phyloP scores from a whole-genome alignment of 2,113 vertebrate species.

The Alexandromys fortis region DNA sequence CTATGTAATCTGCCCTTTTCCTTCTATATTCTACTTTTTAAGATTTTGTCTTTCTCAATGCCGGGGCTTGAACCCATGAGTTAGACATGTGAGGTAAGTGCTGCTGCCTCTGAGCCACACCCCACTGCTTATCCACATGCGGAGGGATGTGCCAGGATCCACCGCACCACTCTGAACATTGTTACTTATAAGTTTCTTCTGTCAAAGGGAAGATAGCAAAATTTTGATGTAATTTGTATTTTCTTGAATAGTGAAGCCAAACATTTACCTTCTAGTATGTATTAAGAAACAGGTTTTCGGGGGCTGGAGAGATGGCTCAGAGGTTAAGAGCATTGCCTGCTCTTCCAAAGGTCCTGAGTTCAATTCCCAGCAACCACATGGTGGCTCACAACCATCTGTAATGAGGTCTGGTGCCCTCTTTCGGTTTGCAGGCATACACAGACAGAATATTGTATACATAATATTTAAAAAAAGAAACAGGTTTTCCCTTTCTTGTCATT shows the following conservation, averaged over 20 bases:
- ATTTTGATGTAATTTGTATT: not conserved
- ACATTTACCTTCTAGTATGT: not conserved
- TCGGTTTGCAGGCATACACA: too few species aligned
- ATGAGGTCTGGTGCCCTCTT: too few species aligned
- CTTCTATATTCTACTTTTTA: not conserved
- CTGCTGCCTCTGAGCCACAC: not conserved
- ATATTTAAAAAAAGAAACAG: not conserved
- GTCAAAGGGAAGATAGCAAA: not conserved
- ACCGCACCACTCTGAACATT: not conserved
- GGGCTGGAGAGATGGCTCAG: too few species aligned
- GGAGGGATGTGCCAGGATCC: not conserved
- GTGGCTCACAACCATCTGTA: too few species aligned
- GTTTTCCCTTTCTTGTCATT: not conserved
- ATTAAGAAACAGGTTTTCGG: not conserved
- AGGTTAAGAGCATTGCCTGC: too few species aligned
- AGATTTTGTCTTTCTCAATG: not conserved
- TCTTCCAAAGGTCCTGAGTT: too few species aligned
- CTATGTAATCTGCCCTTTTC: not conserved
- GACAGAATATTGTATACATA: too few species aligned
- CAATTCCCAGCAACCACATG: too few species aligned
- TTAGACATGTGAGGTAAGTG: too few species aligned
- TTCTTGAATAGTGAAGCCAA: not conserved
- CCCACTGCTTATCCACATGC: not conserved
- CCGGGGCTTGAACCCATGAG: not conserved
- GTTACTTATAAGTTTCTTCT: slow-evolving; percentile 1